phyloP scores from a whole-genome alignment of 2,797 vertebrate species.

The Prionace glauca region DNA sequence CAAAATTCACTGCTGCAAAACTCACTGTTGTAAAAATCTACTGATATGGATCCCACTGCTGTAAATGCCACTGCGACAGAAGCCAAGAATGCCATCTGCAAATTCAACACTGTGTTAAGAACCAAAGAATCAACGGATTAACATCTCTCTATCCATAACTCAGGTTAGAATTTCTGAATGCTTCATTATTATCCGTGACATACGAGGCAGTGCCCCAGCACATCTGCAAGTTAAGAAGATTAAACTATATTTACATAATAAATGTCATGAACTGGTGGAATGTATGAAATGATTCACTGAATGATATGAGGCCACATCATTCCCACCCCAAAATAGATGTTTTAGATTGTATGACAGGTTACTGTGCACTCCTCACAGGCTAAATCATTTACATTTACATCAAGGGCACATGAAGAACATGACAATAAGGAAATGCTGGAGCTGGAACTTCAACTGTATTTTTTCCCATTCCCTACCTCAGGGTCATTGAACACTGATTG shows the following conservation, averaged over 20 bases:
- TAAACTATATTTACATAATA: conserved; percentile 15
- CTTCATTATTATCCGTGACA: conserved; percentile 10
- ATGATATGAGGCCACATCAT: background rate
- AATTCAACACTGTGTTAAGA: background rate
- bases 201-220: background rate
- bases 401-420: background rate
- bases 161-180: conserved; percentile 19
- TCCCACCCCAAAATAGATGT: background rate
- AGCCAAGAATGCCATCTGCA: conserved; percentile 9
- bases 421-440: background rate
- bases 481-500: background rate
- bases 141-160: conserved; percentile 1
- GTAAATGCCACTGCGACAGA: background rate
- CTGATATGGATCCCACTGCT: background rate
- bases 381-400: background rate
- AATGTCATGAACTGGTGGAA: background rate
- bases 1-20: background rate
- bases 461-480: background rate
- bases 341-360: background rate
- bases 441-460: background rate
- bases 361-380: background rate
- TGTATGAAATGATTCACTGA: background rate
- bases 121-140: conserved; percentile 10
- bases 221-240: conserved; percentile 22
- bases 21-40: background rate